Evolutionary conservation across 2,113 vertebrate species (phyloP).

Genomic region (Psammodynastes pulverulentus): DNA sequence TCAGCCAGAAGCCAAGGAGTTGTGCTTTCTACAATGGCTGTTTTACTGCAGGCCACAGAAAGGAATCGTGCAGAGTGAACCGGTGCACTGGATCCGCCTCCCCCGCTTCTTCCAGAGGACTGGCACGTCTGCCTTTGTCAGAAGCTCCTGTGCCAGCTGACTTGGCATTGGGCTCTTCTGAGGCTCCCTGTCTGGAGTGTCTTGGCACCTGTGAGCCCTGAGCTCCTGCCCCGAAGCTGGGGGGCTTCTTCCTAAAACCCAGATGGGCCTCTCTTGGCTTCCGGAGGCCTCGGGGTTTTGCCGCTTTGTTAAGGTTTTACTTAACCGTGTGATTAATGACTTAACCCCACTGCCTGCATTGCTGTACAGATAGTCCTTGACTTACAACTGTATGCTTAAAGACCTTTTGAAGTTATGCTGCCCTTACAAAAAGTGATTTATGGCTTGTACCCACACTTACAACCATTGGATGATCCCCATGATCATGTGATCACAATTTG

Average conservation of each 20-base stretch:
- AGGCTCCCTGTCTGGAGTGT: neutral
- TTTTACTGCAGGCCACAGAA: neutral
- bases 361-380: too few species aligned
- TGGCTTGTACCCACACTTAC: too few species aligned
- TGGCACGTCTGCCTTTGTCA: neutral
- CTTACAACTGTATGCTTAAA: too few species aligned
- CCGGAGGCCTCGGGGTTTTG: neutral
- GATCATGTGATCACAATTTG: too few species aligned
- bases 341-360: too few species aligned
- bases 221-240: neutral
- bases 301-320: neutral
- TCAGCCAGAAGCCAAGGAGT: neutral
- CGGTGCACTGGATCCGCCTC: neutral
- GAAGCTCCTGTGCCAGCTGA: neutral
- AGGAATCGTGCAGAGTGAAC: neutral
- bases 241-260: neutral
- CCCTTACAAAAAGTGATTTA: too few species aligned
- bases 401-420: too few species aligned
- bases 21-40: neutral
- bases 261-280: neutral
- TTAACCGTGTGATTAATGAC: too few species aligned
- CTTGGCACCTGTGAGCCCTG: neutral
- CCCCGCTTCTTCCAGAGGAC: neutral
- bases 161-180: neutral
- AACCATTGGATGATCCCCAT: too few species aligned